Conservation (phyloP, 2,113 vertebrate species). For the Ammodytes dubius region DNA sequence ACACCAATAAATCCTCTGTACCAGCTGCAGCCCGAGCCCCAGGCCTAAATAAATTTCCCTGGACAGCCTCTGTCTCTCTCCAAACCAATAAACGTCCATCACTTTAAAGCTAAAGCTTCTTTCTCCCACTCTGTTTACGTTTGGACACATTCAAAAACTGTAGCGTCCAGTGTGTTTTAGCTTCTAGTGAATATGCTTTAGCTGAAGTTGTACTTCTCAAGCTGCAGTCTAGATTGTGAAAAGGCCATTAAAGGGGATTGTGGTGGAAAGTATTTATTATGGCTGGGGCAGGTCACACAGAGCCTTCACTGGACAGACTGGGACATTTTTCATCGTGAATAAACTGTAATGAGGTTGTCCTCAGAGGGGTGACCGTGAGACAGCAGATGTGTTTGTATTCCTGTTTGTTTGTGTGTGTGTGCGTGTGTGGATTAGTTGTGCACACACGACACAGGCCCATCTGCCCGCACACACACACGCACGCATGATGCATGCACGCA, state of each 20-base stretch:
- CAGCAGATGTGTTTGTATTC: conserved; percentile 21
- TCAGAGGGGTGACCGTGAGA: conserved; percentile 39
- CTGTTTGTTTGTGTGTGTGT: conserved; percentile 1
- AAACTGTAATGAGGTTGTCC: conserved; percentile 62
- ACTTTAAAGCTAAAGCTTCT: conserved; percentile 48
- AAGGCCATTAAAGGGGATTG: conserved; percentile 46
- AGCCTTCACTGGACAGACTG: conserved; percentile 34
- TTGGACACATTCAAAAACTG: conserved; percentile 12
- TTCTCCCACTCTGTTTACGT: conserved; percentile 21
- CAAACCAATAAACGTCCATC: conserved; percentile 44
- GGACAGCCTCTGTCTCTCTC: conserved; percentile 52
- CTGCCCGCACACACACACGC: no score
- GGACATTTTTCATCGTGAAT: conserved; percentile 53
- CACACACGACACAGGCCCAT: no score
- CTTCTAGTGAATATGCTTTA: conserved; percentile 8
- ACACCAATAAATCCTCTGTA: conserved; percentile 49
- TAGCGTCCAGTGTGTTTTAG: background rate
- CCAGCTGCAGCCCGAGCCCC: conserved; percentile 31
- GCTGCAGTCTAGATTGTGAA: conserved; percentile 27
- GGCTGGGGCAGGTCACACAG: conserved; percentile 29
- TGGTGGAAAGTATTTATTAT: conserved; percentile 42
- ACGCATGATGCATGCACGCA: no score
- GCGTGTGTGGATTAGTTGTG: background rate
- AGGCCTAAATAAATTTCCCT: conserved; percentile 58
- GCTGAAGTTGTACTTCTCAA: background rate